phyloP scores from a whole-genome alignment of 1,140 invertebrate genomes.

The Drosophila pseudoobscura region DNA sequence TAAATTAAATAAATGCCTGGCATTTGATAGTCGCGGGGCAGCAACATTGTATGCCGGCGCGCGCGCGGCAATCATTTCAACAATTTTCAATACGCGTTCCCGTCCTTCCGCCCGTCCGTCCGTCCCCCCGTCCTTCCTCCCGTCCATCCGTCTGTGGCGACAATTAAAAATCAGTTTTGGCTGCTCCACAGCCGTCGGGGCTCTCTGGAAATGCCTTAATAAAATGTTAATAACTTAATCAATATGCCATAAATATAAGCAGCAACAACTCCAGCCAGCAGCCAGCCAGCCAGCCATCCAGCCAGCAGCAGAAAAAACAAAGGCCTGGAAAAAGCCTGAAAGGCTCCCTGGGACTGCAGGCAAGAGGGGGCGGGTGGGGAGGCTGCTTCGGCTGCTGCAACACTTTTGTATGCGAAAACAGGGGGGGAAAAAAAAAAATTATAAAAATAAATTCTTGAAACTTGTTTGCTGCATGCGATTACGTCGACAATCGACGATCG shows the following conservation, averaged over 20 bases:
- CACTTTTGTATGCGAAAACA: slow-evolving; percentile 65
- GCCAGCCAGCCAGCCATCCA: too few relatives aligned
- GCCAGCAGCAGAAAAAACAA: slow-evolving; percentile 9
- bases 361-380: slow-evolving; percentile 14
- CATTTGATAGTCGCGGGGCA: slow-evolving; percentile 31
- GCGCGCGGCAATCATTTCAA: slow-evolving; percentile 47
- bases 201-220: slow-evolving; percentile 74
- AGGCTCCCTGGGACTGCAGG: slow-evolving; percentile 41
- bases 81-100: slow-evolving; percentile 47
- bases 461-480: slow-evolving; percentile 79
- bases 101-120: not conserved
- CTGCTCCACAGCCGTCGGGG: slow-evolving; percentile 61
- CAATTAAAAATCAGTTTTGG: slow-evolving; percentile 70
- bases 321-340: slow-evolving; percentile 32
- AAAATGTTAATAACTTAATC: slow-evolving; percentile 81
- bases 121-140: slow-evolving; percentile 5
- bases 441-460: slow-evolving; percentile 80
- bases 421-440: slow-evolving; percentile 48
- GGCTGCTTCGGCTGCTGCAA: slow-evolving; percentile 35
- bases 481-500: slow-evolving; percentile 58
- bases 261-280: slow-evolving; percentile 13
- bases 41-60: slow-evolving; percentile 28
- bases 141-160: slow-evolving; percentile 13
- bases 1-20: slow-evolving; percentile 63
- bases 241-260: slow-evolving; percentile 79